These are phyloP conservation scores for Chrysemys picta DNA, from an alignment of 2,113 vertebrate genomes.

Conservation along the genomic window DNA sequence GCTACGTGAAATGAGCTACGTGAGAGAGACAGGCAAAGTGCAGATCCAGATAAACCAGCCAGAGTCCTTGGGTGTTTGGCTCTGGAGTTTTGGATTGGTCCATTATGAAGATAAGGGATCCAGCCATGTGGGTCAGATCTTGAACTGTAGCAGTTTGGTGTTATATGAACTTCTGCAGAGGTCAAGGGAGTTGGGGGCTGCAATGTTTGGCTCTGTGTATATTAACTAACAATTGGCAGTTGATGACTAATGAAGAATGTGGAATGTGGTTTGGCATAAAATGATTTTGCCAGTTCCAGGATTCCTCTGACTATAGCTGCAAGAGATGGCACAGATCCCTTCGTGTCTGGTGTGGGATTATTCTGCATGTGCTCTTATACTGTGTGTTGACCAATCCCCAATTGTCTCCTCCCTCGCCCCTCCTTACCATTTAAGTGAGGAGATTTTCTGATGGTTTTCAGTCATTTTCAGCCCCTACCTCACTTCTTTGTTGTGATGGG, in stretches of 20 bases:
- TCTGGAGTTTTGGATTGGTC: background rate
- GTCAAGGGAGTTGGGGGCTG: background rate
- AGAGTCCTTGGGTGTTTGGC: background rate
- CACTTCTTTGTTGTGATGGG: background rate
- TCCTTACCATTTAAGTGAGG: background rate
- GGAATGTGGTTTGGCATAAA: background rate
- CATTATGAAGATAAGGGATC: background rate
- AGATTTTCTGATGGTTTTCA: background rate
- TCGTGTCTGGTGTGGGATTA: background rate
- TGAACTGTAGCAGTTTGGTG: background rate
- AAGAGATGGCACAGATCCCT: background rate
- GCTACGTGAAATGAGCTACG: background rate
- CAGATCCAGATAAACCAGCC: background rate
- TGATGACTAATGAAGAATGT: background rate
- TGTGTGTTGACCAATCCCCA: background rate
- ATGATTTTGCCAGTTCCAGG: background rate
- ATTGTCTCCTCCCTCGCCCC: background rate
- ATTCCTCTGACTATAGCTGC: background rate
- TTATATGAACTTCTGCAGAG: background rate
- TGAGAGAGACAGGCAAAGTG: background rate
- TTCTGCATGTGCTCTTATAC: background rate
- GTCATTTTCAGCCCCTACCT: background rate
- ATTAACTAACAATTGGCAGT: background rate
- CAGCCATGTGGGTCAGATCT: background rate
- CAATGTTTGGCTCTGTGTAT: constrained; percentile 12